These are phyloP conservation scores for Augochlora pura DNA, from an alignment of 1,140 invertebrate genomes.

Conservation along the genomic window DNA sequence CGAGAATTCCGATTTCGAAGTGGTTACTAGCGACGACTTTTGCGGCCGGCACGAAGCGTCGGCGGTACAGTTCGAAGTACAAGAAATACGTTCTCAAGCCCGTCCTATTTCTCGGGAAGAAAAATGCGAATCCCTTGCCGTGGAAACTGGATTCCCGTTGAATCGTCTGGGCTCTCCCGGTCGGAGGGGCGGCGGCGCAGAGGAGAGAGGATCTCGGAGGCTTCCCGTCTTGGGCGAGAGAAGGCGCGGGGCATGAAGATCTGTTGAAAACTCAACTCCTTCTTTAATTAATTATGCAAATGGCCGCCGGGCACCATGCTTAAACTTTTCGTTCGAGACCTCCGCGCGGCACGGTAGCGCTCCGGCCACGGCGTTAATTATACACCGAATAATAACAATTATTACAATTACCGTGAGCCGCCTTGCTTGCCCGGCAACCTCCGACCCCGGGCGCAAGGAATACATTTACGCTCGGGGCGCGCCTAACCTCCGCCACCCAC, in stretches of 20 bases:
- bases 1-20: no score
- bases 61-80: no score
- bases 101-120: not conserved
- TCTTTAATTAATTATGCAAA: constrained; percentile 77
- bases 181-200: not conserved
- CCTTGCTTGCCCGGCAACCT: constrained; percentile 54
- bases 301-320: constrained; percentile 70
- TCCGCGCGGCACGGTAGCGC: constrained; percentile 53
- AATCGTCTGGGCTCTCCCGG: constrained; percentile 20
- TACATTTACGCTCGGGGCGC: constrained; percentile 16
- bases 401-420: constrained; percentile 71
- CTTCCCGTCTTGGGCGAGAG: constrained; percentile 42
- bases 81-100: no score
- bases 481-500: not conserved
- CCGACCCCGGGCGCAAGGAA: constrained; percentile 43
- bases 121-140: constrained; percentile 26
- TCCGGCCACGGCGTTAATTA: constrained; percentile 73
- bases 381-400: constrained; percentile 77
- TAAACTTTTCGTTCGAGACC: constrained; percentile 74
- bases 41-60: no score
- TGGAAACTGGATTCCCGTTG: constrained; percentile 34
- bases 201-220: constrained; percentile 53
- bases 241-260: constrained; percentile 67
- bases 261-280: constrained; percentile 74
- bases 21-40: no score